Conservation (phyloP, 2,797 vertebrate species). For the Saxicola maurus region DNA sequence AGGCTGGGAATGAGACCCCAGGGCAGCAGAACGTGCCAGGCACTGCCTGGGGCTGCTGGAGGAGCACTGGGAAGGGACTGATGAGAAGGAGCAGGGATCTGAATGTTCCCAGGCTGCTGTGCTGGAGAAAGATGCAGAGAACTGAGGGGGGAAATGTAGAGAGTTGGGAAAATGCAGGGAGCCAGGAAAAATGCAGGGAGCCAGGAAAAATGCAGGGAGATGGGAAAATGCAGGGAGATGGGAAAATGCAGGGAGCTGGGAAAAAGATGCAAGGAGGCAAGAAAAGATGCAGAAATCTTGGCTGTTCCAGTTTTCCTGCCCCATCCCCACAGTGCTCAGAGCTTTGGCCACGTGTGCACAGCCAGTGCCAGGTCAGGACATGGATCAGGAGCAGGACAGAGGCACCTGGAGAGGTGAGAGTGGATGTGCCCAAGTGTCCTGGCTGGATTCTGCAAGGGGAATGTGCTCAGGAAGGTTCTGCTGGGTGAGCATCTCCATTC, state of each 20-base stretch:
- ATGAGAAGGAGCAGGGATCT: neutral
- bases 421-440: neutral
- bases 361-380: neutral
- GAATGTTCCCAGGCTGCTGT: neutral
- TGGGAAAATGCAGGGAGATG: neutral
- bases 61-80: accelerated
- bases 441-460: neutral
- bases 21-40: neutral
- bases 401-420: neutral
- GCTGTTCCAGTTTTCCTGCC: neutral
- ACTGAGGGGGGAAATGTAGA: too few relatives aligned
- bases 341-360: neutral
- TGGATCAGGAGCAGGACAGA: accelerated
- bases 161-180: neutral
- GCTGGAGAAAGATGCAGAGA: neutral
- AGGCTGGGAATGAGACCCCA: neutral
- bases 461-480: neutral
- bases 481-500: neutral
- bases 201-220: too few relatives aligned
- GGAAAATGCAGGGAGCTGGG: too few relatives aligned
- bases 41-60: neutral
- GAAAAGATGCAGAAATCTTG: neutral
- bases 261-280: too few relatives aligned
- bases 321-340: accelerated
- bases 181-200: too few relatives aligned